Conservation (phyloP, 2,113 vertebrate genomes). For the Lampris megalopsis region DNA sequence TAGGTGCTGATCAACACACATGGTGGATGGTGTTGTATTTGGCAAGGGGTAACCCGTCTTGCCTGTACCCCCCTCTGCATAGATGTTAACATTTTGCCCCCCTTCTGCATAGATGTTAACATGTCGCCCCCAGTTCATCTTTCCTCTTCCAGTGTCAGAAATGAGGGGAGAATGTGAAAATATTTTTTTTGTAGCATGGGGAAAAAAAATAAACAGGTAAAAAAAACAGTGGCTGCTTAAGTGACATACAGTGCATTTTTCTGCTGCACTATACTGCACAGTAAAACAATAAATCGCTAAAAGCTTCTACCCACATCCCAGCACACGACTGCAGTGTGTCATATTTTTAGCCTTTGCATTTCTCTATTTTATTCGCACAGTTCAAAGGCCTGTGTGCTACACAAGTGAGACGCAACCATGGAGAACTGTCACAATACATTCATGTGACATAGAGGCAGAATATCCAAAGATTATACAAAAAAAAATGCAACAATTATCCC, state of each 20-base stretch:
- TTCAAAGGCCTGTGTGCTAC: conserved; percentile 55
- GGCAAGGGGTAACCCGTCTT: neutral
- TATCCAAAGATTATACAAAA: conserved; percentile 2
- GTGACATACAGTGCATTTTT: neutral
- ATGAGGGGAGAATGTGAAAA: too few species aligned
- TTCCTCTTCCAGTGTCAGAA: neutral
- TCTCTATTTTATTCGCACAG: conserved; percentile 70
- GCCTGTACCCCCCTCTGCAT: neutral
- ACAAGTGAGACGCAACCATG: conserved; percentile 59
- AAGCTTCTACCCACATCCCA: conserved; percentile 50
- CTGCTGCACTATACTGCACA: conserved; percentile 33
- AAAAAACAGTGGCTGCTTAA: neutral
- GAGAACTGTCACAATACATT: conserved; percentile 23
- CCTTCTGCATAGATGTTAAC: neutral
- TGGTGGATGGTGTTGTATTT: neutral
- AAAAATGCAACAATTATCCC: neutral
- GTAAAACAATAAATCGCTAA: conserved; percentile 46
- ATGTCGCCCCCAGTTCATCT: neutral
- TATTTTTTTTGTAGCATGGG: neutral
- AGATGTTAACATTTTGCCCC: neutral
- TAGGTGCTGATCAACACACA: neutral
- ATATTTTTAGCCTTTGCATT: conserved; percentile 76
- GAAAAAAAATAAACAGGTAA: neutral
- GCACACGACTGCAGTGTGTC: conserved; percentile 27
- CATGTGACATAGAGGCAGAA: neutral